Percentiles rank a stretch among this genome's conserved stretches.
Conservation (phyloP, 2,797 vertebrate genomes). For the Lagodon rhomboides region DNA sequence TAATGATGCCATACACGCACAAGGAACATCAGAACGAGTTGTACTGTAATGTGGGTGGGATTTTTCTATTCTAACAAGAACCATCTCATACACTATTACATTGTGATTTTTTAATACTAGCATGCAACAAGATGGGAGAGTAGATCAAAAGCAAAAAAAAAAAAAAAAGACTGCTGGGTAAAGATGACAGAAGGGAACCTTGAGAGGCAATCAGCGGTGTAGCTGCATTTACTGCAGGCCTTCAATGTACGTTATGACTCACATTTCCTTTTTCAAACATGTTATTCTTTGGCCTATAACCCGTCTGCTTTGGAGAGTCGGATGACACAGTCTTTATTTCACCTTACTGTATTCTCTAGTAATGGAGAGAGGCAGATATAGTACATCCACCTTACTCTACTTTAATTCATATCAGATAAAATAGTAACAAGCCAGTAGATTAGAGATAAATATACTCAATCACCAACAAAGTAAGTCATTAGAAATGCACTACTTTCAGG, state of each 20-base stretch:
- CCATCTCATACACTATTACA: conserved; percentile 14
- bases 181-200: neutral
- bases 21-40: conserved; percentile 9
- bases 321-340: neutral
- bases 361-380: neutral
- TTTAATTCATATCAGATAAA: neutral
- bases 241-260: neutral
- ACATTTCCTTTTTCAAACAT: conserved; percentile 13
- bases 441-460: neutral
- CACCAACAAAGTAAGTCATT: neutral
- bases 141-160: conserved; percentile 12
- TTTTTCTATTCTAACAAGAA: conserved; percentile 43
- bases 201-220: neutral
- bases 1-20: conserved; percentile 30
- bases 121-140: neutral
- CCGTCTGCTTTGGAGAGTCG: neutral
- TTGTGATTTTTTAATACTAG: conserved; percentile 12
- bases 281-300: neutral
- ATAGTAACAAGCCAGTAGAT: neutral
- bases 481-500: conserved; percentile 2
- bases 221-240: neutral
- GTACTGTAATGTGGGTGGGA: conserved; percentile 45
- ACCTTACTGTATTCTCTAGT: neutral
- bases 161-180: neutral
- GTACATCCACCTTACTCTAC: neutral